Evolutionary conservation across 2,113 vertebrate species (phyloP).

Genomic region (Gymnorhina tibicen): DNA sequence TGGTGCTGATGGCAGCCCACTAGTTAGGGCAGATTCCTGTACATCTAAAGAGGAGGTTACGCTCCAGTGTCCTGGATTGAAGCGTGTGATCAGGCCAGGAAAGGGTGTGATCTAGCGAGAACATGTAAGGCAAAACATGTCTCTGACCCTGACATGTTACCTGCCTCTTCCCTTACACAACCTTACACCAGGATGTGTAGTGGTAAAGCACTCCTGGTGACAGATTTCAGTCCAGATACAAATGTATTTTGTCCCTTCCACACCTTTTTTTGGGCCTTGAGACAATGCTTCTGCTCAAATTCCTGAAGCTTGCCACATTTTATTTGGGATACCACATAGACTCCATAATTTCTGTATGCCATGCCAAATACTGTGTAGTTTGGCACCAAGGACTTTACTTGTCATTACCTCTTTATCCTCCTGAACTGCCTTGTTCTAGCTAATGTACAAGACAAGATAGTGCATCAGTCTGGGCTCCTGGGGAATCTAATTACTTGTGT

Average conservation of each 20-base stretch:
- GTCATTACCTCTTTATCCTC: rapidly evolving
- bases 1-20: background rate
- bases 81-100: background rate
- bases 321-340: background rate
- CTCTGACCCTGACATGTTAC: rapidly evolving
- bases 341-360: background rate
- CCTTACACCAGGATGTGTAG: rapidly evolving
- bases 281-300: background rate
- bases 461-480: background rate
- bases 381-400: background rate
- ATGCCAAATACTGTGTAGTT: background rate
- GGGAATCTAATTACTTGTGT: background rate
- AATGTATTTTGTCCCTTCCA: background rate
- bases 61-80: background rate
- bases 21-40: background rate
- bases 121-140: background rate
- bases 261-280: background rate
- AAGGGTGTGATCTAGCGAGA: background rate
- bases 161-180: background rate
- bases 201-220: background rate
- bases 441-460: background rate
- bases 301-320: background rate
- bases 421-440: background rate
- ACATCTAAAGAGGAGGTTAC: background rate
- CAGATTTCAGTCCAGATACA: background rate